These are phyloP conservation scores for Aythya fuligula DNA, from an alignment of 2,797 vertebrate genomes.

Conservation along the genomic window DNA sequence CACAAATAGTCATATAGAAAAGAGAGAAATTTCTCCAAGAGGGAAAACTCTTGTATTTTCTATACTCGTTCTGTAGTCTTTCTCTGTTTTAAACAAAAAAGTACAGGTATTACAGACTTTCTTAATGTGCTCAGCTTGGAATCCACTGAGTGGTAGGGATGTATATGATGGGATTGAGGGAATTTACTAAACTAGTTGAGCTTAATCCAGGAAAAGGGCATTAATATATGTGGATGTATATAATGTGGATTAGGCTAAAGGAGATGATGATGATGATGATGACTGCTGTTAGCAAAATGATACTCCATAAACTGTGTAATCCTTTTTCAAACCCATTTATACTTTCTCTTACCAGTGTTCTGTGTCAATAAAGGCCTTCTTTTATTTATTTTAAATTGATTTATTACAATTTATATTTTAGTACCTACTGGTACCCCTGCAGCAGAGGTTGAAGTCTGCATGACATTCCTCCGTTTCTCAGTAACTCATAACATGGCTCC, in stretches of 20 bases:
- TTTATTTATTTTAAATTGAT: neutral
- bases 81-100: neutral
- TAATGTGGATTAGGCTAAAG: neutral
- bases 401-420: neutral
- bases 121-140: neutral
- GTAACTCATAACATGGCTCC: slow-evolving; percentile 88
- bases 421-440: slow-evolving; percentile 71
- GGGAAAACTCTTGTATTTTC: neutral
- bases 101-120: neutral
- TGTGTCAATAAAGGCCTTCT: neutral
- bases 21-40: neutral
- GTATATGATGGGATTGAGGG: neutral
- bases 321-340: neutral
- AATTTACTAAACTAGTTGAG: neutral
- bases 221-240: too few relatives aligned
- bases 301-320: neutral
- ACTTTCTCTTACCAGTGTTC: neutral
- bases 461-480: slow-evolving; percentile 82
- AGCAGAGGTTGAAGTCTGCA: slow-evolving; percentile 83
- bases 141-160: neutral
- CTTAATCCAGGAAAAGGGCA: neutral
- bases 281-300: neutral
- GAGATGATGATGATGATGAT: neutral
- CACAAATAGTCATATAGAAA: neutral
- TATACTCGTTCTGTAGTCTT: neutral